Evolutionary conservation across 2,797 vertebrate genomes (phyloP).

Genomic region (Neomorphus geoffroyi): DNA sequence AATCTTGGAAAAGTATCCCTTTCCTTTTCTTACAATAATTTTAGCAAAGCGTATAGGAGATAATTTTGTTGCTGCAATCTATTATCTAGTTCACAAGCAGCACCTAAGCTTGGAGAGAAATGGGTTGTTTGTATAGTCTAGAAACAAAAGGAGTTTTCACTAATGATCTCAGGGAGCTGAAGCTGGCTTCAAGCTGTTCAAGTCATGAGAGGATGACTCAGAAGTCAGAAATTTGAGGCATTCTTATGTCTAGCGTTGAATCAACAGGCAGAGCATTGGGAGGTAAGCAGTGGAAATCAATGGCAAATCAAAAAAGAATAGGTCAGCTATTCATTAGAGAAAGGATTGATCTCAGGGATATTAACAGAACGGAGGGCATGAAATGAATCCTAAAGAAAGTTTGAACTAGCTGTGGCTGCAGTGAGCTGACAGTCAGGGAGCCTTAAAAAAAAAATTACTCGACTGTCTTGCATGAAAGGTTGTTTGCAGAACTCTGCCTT

Average conservation of each 20-base stretch:
- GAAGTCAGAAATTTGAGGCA: slow-evolving; percentile 74
- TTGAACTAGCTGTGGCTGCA: background rate
- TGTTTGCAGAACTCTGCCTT: background rate
- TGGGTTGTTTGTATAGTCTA: background rate
- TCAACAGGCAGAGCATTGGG: slow-evolving; percentile 46
- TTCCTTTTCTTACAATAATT: background rate
- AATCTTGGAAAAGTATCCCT: background rate
- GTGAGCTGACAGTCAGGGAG: background rate
- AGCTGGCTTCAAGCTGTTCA: slow-evolving; percentile 60
- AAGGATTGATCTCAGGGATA: slow-evolving; percentile 46
- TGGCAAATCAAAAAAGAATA: slow-evolving; percentile 68
- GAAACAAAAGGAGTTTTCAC: slow-evolving; percentile 59
- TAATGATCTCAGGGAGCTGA: slow-evolving; percentile 50
- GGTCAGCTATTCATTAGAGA: slow-evolving; percentile 63
- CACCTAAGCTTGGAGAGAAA: background rate
- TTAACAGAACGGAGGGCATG: slow-evolving; percentile 37
- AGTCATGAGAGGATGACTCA: slow-evolving; percentile 74
- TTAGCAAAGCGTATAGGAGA: background rate
- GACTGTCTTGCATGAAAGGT: background rate
- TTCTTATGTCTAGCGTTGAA: slow-evolving; percentile 63
- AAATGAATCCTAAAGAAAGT: slow-evolving; percentile 57
- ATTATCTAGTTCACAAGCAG: slow-evolving; percentile 13
- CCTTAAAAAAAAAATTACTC: background rate
- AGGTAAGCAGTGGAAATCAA: slow-evolving; percentile 62
- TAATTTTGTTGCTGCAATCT: slow-evolving; percentile 15